A percentile compares a stretch with the other conserved stretches of the same genome.
Evolutionary conservation across 2,797 vertebrate genomes (phyloP).

Genomic region (Menidia menidia): DNA sequence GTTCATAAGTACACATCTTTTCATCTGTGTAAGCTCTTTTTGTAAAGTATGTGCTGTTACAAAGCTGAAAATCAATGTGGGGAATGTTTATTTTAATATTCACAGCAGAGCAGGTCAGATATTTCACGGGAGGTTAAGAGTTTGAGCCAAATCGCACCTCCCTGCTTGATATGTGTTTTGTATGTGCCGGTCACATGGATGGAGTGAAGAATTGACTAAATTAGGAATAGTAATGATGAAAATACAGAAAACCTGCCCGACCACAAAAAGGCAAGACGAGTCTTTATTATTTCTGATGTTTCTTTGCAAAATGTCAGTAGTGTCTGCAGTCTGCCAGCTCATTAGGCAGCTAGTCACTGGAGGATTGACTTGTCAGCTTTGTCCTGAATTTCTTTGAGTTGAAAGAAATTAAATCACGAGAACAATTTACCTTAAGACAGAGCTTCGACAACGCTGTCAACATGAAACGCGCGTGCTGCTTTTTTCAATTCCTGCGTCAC

Average conservation of each 20-base stretch:
- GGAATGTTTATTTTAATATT: slow-evolving; percentile 34
- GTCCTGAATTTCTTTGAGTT: slow-evolving; percentile 25
- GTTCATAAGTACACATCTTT: slow-evolving; percentile 1
- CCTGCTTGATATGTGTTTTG: slow-evolving; percentile 26
- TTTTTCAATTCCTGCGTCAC: background rate
- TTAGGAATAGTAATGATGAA: background rate
- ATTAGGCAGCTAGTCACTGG: slow-evolving; percentile 57
- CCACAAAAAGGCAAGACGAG: slow-evolving; percentile 27
- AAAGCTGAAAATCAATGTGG: slow-evolving; percentile 11
- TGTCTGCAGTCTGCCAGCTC: slow-evolving; percentile 52
- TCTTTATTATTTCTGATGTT: slow-evolving; percentile 27
- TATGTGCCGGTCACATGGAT: slow-evolving; percentile 33
- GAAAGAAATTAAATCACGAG: slow-evolving; percentile 36
- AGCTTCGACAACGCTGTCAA: slow-evolving; percentile 22
- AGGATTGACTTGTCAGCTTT: slow-evolving; percentile 40
- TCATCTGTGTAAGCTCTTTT: slow-evolving; percentile 24
- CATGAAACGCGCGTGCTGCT: background rate
- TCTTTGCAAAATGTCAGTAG: slow-evolving; percentile 41
- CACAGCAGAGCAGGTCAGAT: slow-evolving; percentile 17
- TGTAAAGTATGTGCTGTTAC: slow-evolving; percentile 2
- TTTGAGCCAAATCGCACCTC: slow-evolving; percentile 33
- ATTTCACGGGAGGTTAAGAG: slow-evolving; percentile 25
- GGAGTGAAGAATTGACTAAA: background rate
- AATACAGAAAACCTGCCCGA: background rate
- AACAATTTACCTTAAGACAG: slow-evolving; percentile 35